Evolutionary conservation across 2,113 vertebrate species (phyloP).

Genomic region (Indri indri): DNA sequence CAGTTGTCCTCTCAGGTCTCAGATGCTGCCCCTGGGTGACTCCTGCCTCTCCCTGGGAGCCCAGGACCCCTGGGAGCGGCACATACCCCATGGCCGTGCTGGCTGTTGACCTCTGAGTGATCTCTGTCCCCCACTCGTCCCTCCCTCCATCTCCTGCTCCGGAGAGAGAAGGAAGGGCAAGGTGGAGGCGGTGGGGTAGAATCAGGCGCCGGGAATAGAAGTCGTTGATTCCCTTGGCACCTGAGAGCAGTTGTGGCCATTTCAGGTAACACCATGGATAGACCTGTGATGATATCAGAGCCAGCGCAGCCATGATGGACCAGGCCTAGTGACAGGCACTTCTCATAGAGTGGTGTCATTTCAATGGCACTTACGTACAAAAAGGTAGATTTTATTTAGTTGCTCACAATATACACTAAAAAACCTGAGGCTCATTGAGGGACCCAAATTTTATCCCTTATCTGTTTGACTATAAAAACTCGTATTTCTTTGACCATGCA

Average conservation of each 20-base stretch:
- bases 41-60: neutral
- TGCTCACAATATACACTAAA: neutral
- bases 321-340: neutral
- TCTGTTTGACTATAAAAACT: neutral
- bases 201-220: neutral
- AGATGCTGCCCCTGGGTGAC: neutral
- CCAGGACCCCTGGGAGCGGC: neutral
- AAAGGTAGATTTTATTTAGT: neutral
- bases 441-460: neutral
- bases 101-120: rapidly evolving
- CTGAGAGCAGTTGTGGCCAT: neutral
- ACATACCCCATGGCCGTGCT: too few species aligned
- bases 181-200: rapidly evolving
- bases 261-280: neutral
- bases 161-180: neutral
- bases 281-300: neutral
- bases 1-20: neutral
- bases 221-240: neutral
- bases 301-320: neutral
- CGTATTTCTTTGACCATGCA: neutral
- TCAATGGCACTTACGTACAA: neutral
- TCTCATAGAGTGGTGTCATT: neutral
- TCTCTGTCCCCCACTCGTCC: neutral
- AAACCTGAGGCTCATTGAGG: neutral
- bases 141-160: neutral